Conservation (phyloP, 2,888 invertebrate species). For the Hoplodrina blanda region DNA sequence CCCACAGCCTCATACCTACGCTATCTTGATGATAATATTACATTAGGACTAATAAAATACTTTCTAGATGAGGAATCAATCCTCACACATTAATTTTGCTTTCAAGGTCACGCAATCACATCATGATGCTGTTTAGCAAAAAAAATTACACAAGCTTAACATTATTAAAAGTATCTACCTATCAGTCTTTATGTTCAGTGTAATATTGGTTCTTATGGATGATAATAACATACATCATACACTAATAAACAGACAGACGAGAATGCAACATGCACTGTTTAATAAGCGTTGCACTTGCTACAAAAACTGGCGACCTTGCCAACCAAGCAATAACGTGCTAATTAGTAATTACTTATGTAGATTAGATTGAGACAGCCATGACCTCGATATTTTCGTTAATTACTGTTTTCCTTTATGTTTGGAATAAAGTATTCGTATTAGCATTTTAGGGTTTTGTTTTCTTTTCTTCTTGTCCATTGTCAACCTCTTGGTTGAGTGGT, state of each 20-base stretch:
- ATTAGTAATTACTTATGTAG: conserved; percentile 47
- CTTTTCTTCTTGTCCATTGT: no score
- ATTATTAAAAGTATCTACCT: neutral
- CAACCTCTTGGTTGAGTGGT: neutral
- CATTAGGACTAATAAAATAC: neutral
- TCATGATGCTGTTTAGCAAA: conserved; percentile 9
- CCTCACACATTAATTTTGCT: conserved; percentile 17
- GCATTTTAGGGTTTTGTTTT: conserved; percentile 27
- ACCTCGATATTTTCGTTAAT: conserved; percentile 68
- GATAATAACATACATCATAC: conserved; percentile 29
- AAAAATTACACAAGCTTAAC: conserved; percentile 10
- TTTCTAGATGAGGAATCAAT: conserved; percentile 5
- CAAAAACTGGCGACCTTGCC: conserved; percentile 62
- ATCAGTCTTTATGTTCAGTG: conserved; percentile 3
- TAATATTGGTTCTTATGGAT: neutral
- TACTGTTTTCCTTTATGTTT: conserved; percentile 42
- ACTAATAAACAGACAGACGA: conserved; percentile 13
- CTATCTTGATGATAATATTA: no score
- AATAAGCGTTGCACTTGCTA: conserved; percentile 63
- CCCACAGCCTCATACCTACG: no score
- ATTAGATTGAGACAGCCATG: conserved; percentile 63
- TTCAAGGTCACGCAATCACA: conserved; percentile 27
- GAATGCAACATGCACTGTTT: conserved; percentile 46
- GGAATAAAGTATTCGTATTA: conserved; percentile 20
- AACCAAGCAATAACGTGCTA: conserved; percentile 59